Percentiles rank a stretch among this genome's conserved stretches.
phyloP scores from a whole-genome alignment of 2,888 invertebrate genomes.

The Melieria picta region DNA sequence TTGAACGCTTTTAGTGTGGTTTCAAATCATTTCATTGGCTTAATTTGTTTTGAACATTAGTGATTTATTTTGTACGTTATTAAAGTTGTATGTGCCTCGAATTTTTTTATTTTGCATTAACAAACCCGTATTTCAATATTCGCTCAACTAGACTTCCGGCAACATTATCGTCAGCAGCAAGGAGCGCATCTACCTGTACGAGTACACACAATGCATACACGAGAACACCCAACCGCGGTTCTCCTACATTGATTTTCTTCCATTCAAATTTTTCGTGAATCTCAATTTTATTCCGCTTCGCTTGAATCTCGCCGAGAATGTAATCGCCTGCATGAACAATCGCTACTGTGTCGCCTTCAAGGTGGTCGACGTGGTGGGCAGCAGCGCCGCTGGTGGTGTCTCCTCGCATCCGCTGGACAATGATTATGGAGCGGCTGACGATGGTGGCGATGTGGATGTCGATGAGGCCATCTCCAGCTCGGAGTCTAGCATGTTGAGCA shows the following conservation, averaged over 20 bases:
- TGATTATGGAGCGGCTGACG: slow-evolving; percentile 38
- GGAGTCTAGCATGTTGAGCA: slow-evolving; percentile 59
- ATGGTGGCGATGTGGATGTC: slow-evolving; percentile 46
- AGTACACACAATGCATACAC: slow-evolving; percentile 74
- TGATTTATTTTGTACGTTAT: neutral
- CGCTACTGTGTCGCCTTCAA: slow-evolving; percentile 74
- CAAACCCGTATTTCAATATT: neutral
- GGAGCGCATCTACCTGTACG: slow-evolving; percentile 68
- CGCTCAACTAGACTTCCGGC: slow-evolving; percentile 54
- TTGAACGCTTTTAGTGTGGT: no score
- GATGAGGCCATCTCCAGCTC: slow-evolving; percentile 57
- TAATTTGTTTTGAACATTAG: neutral
- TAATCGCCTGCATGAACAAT: slow-evolving; percentile 72
- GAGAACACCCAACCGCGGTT: slow-evolving; percentile 72
- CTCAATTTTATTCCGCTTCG: slow-evolving; percentile 72
- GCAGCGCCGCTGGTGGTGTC: slow-evolving; percentile 26
- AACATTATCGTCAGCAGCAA: slow-evolving; percentile 62
- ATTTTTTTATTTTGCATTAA: neutral
- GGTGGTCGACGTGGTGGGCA: slow-evolving; percentile 62
- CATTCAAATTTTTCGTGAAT: slow-evolving; percentile 73
- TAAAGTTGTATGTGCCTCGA: neutral
- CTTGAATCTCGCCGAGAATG: slow-evolving; percentile 75
- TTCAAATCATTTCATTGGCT: no score
- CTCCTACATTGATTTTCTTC: slow-evolving; percentile 77
- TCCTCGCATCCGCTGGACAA: slow-evolving; percentile 31